Conservation (phyloP, 2,797 vertebrate species). For the Hirundo rustica region DNA sequence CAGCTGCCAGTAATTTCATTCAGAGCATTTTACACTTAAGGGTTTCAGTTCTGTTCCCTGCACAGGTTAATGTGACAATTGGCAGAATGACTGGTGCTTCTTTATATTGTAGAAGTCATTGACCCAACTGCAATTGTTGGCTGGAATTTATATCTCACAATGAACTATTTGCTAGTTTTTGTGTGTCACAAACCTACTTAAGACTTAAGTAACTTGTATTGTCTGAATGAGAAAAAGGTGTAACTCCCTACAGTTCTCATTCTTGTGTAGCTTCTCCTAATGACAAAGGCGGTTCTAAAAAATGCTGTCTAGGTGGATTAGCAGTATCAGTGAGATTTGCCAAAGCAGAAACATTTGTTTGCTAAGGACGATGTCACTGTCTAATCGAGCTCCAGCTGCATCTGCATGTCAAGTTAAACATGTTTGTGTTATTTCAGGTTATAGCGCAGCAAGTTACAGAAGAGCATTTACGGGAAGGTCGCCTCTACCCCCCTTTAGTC, state of each 20-base stretch:
- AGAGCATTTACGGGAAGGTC: constrained; percentile 88
- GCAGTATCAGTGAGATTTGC: not conserved
- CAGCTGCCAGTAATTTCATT: not conserved
- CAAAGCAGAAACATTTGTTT: not conserved
- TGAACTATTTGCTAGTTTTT: not conserved
- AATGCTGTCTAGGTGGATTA: not conserved
- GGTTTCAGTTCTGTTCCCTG: not conserved
- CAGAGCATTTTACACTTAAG: not conserved
- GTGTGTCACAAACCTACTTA: not conserved
- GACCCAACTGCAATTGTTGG: not conserved
- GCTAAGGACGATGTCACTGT: not conserved
- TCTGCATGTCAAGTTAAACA: not conserved
- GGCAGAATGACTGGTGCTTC: not conserved
- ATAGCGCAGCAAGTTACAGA: constrained; percentile 90
- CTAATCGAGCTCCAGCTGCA: not conserved
- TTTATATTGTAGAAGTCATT: not conserved
- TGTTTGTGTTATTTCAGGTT: constrained; percentile 73
- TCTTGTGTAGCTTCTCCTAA: not conserved
- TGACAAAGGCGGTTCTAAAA: not conserved
- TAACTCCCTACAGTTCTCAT: not conserved
- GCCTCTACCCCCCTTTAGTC: constrained; percentile 91
- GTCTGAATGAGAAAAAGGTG: not conserved
- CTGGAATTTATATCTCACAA: not conserved
- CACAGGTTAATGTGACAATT: not conserved
- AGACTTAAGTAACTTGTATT: not conserved